Evolutionary conservation across 1,140 invertebrate genomes (phyloP).

Genomic region (Diachasma alloeum): DNA sequence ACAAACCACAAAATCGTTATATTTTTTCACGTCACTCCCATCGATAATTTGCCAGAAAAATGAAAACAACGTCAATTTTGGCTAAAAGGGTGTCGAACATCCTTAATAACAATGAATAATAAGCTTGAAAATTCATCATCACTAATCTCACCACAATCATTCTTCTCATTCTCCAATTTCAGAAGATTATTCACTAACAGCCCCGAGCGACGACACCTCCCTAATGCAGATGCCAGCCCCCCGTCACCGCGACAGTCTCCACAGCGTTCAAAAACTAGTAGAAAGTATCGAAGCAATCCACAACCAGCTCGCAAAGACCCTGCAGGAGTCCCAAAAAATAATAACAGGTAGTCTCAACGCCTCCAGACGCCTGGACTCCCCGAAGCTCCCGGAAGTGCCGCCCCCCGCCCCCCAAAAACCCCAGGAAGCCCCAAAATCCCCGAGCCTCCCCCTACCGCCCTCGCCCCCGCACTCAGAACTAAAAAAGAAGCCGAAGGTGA

Average conservation of each 20-base stretch:
- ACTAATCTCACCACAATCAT: no score
- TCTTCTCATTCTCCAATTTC: slow-evolving; percentile 6
- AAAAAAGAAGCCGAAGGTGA: slow-evolving; percentile 44
- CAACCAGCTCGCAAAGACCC: slow-evolving; percentile 44
- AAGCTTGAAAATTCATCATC: no score
- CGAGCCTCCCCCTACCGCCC: background rate
- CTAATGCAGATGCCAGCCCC: slow-evolving; percentile 42
- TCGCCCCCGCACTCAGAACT: background rate
- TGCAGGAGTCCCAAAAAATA: slow-evolving; percentile 51
- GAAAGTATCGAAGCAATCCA: slow-evolving; percentile 53
- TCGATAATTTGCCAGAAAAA: no score
- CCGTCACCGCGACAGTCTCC: slow-evolving; percentile 19
- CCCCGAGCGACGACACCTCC: slow-evolving; percentile 42
- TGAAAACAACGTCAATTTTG: no score
- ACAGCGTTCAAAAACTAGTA: slow-evolving; percentile 45
- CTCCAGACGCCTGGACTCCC: background rate
- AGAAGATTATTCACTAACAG: slow-evolving; percentile 37
- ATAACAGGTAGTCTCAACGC: slow-evolving; percentile 29
- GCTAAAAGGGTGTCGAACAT: no score
- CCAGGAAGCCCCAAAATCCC: slow-evolving; percentile 21
- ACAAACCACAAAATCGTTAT: no score
- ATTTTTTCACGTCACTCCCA: no score
- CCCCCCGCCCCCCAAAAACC: slow-evolving; percentile 7
- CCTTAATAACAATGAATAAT: no score
- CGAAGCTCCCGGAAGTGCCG: slow-evolving; percentile 9